Percentiles rank a stretch among this genome's conserved stretches.
phyloP scores from a whole-genome alignment of 1,140 invertebrate genomes.

The Acyrthosiphon pisum region DNA sequence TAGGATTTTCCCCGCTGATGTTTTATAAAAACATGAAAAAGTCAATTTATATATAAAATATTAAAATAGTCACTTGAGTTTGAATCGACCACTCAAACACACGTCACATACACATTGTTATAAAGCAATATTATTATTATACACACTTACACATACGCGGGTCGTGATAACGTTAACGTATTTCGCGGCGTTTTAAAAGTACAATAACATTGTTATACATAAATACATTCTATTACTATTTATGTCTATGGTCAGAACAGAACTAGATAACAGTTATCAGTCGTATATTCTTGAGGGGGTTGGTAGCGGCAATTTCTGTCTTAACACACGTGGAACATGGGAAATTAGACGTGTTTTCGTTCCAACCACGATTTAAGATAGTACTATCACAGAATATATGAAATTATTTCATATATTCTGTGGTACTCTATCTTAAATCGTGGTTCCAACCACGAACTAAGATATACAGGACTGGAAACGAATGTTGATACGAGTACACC shows the following conservation, averaged over 20 bases:
- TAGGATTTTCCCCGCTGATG: conserved; percentile 35
- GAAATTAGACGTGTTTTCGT: too few species aligned
- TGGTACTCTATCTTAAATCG: too few species aligned
- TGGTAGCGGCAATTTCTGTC: too few species aligned
- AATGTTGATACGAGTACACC: too few species aligned
- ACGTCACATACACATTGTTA: not conserved
- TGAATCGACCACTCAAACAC: not conserved
- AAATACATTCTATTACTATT: too few species aligned
- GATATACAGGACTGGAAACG: too few species aligned
- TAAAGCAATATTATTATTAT: not conserved
- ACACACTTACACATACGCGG: not conserved
- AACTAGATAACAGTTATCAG: not conserved
- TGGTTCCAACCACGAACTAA: too few species aligned
- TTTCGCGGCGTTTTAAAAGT: conserved; percentile 33
- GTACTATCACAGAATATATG: too few species aligned
- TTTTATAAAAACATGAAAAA: conserved; percentile 8
- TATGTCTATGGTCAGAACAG: not conserved
- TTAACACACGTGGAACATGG: too few species aligned
- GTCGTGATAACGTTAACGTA: not conserved
- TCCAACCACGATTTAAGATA: too few species aligned
- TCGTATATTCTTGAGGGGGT: not conserved
- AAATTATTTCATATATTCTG: too few species aligned
- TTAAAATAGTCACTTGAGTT: not conserved
- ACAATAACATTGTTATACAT: not conserved
- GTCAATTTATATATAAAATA: not conserved